Evolutionary conservation across 2,113 vertebrate species (phyloP).

Genomic region (Drymodes brunneopygia): DNA sequence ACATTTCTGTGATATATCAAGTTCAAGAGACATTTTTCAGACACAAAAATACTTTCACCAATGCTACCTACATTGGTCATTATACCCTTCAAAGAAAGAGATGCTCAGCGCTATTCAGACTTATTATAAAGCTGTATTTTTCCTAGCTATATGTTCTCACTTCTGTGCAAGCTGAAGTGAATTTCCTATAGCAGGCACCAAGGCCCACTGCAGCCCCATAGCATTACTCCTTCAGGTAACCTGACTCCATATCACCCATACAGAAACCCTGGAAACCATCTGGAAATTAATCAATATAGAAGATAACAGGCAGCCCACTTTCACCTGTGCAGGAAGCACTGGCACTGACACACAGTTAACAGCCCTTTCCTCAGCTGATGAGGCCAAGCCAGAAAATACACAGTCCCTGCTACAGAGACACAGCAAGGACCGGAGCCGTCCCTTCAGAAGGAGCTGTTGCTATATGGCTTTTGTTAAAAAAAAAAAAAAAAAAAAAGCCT

Average conservation of each 20-base stretch:
- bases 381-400: neutral
- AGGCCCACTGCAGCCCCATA: neutral
- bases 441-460: neutral
- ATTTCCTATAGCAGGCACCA: neutral
- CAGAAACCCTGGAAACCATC: neutral
- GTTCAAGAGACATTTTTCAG: neutral
- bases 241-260: fast-evolving
- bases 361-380: neutral
- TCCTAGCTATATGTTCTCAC: neutral
- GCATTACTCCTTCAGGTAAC: neutral
- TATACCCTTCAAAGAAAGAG: neutral
- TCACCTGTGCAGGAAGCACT: neutral
- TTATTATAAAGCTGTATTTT: neutral
- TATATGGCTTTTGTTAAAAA: neutral
- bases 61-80: neutral
- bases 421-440: neutral
- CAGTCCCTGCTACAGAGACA: neutral
- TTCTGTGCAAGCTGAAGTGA: neutral
- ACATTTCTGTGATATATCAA: neutral
- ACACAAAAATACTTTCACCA: neutral
- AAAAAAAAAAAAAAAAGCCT: neutral
- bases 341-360: neutral
- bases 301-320: neutral
- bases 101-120: neutral
- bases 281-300: neutral